A percentile compares a stretch with the other conserved stretches of the same genome.
phyloP scores from a whole-genome alignment of 2,113 vertebrate species.

The Hypomesus transpacificus region DNA sequence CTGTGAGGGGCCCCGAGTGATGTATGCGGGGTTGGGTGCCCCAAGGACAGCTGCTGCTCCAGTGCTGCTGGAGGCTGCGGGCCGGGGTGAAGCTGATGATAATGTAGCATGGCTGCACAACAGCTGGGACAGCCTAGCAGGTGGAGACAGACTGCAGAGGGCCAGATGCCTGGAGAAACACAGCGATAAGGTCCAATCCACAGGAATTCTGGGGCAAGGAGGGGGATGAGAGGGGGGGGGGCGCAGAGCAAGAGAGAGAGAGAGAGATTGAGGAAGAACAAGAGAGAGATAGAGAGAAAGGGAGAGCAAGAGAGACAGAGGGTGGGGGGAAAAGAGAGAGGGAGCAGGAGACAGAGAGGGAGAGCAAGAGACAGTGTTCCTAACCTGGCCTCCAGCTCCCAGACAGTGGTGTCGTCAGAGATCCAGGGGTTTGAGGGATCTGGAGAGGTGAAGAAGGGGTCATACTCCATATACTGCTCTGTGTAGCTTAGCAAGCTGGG shows the following conservation, averaged over 20 bases:
- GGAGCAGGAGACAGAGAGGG: not conserved
- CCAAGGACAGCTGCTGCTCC: too few species aligned
- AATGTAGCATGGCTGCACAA: too few species aligned
- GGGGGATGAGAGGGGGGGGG: not conserved
- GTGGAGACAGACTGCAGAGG: too few species aligned
- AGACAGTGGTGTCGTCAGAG: constrained; percentile 82
- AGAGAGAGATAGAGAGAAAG: not conserved
- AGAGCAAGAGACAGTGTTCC: not conserved
- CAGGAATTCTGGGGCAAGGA: not conserved
- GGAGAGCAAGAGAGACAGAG: not conserved
- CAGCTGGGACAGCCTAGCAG: too few species aligned
- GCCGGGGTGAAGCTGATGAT: too few species aligned
- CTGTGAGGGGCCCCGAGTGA: too few species aligned
- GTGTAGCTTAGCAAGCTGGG: constrained; percentile 80
- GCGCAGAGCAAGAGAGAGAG: not conserved
- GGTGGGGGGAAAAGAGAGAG: not conserved
- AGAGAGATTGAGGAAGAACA: not conserved
- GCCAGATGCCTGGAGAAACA: too few species aligned
- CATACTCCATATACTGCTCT: constrained; percentile 85
- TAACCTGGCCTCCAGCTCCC: constrained; percentile 84
- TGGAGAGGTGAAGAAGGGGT: constrained; percentile 80
- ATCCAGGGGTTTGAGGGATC: constrained; percentile 86
- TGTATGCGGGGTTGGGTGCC: too few species aligned
- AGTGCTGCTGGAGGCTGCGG: too few species aligned
- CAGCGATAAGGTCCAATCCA: not conserved